Base-by-base conservation (phyloP, 2,797 vertebrate genomes). In the Clarias pachynema region DNA sequence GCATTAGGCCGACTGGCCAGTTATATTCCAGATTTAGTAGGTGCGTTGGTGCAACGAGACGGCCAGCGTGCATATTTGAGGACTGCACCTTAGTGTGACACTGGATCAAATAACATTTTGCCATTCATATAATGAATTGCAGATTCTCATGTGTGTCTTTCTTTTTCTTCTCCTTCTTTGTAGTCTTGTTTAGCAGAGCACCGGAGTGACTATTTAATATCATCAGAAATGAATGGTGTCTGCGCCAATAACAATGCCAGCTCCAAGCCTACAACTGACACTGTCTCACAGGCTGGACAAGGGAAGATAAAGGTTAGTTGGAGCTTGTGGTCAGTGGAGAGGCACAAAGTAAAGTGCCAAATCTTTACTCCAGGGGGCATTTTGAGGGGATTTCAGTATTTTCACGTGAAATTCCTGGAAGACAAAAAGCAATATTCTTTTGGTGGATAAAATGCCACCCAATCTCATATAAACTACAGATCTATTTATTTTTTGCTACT, bases 261-360 rank as follows among this genome's bases (percentile, higher is more conserved):
- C 81, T 91, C 91, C 84, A 94, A 92, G 90, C 91, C 91, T 84
- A 93, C 90, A 85, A 60, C 86, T 82, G 87, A 89, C 82, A 87
- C 77, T 78, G 90, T 89, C 89, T 82, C 90, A 86, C 92, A 89
- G 73, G 88, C 90, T 84, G 86, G 89, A 88, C 90, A 92, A 75
- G 89, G 92, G 87, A 95, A 94, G 90, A 95, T 96, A 89, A 96
- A 95, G 95, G 96, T 96, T 88, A 83, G 86, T 44, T 85, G 56
- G 31, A 63, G 34, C 57, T 24, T 78, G 63, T 40, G 18, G 18
- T 68, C 60, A 69, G 49, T 72, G 56, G 66, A 82, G 65, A 82
- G 9, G 68, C 62, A 9, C 8, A 44, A 9, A 44, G 40, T 44
- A 75, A 73, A 37, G 57, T 75, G 44, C 12, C 74, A 79, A 49